phyloP scores from a whole-genome alignment of 2,113 vertebrate genomes.

The Mola mola region DNA sequence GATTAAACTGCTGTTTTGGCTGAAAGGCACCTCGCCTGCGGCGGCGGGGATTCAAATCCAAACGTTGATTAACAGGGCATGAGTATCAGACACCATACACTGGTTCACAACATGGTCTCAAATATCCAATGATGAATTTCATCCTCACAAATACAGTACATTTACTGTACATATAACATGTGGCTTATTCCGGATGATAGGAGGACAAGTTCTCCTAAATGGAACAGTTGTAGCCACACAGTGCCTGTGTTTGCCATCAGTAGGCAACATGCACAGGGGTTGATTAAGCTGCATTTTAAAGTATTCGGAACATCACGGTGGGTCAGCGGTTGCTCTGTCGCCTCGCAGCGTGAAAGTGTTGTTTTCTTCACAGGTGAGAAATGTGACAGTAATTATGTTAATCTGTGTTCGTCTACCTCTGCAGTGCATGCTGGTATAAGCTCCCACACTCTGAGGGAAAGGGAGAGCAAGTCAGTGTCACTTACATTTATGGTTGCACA shows the following conservation, averaged over 20 bases:
- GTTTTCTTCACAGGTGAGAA: constrained; percentile 57
- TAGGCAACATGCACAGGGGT: constrained; percentile 31
- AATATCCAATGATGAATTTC: constrained; percentile 33
- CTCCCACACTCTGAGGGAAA: constrained; percentile 28
- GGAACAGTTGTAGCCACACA: too few species aligned
- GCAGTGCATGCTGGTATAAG: constrained; percentile 49
- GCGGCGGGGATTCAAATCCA: constrained; percentile 48
- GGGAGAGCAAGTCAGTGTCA: constrained; percentile 6
- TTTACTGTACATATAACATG: too few species aligned
- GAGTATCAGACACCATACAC: constrained; percentile 21
- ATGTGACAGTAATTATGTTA: constrained; percentile 47
- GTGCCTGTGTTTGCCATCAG: constrained; percentile 1
- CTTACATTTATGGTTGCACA: too few species aligned
- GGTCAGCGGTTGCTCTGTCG: constrained; percentile 38
- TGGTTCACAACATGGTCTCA: constrained; percentile 21
- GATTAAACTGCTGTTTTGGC: constrained; percentile 72
- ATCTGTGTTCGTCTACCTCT: constrained; percentile 43
- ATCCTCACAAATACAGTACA: too few species aligned
- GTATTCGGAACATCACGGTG: constrained; percentile 15
- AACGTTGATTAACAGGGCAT: constrained; percentile 33
- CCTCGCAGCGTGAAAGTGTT: constrained; percentile 41
- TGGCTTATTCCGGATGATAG: too few species aligned
- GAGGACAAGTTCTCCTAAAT: too few species aligned
- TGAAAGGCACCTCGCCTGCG: constrained; percentile 48
- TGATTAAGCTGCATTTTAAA: constrained; percentile 48